Evolutionary conservation across 2,888 invertebrate genomes (phyloP), one percentile per base, ranked within the genome.

Genomic region (Anorthoa munda): DNA sequence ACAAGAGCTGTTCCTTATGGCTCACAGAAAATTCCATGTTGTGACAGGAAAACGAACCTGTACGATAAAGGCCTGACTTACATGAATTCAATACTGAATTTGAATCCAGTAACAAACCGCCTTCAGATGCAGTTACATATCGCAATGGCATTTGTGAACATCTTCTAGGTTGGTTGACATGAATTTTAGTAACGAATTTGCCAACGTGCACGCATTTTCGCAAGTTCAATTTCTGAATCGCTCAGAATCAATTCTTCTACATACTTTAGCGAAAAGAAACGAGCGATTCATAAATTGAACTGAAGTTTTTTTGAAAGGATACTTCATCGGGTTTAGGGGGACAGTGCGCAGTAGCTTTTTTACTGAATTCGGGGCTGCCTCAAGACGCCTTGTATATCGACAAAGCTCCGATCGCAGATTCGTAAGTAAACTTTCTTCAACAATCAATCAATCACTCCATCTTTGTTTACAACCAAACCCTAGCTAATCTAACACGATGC

Each of bases 301-400:
- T 64, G n/a, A 26, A 15, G 31, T 48, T 59, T 9, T 48, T 26
- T 31, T 56, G 7, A 59, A 51, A 48, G 21, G 50, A 45, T 53
- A 18, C 58, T 39, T 48, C 26, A 50, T 64, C 56, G 26, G 72
- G 55, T 72, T 45, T 78, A 51, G n/a, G 13, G 68, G 53, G 67
- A 66, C 23, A 82, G 66, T 81, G 83, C 64, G 59, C 12, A 64
- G 59, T 83, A 69, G 79, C 83, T 48, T 46, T 18, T 64, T 64
- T 63, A 55, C 18, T 69, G 26, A 46, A 45, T 64, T 56, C 45
- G 64, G 78, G 58, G 53, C 59, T 60, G 48, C 66, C 63, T 50
- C n/a, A 2, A 67, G 26, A 56, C 21, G 18, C 12, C 12, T 65
- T 66, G 12, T 63, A 31, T 46, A 58, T 2, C 5, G 58, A 58